Evolutionary conservation across 1,140 invertebrate genomes (phyloP).

Genomic region (Marisa cornuarietis): DNA sequence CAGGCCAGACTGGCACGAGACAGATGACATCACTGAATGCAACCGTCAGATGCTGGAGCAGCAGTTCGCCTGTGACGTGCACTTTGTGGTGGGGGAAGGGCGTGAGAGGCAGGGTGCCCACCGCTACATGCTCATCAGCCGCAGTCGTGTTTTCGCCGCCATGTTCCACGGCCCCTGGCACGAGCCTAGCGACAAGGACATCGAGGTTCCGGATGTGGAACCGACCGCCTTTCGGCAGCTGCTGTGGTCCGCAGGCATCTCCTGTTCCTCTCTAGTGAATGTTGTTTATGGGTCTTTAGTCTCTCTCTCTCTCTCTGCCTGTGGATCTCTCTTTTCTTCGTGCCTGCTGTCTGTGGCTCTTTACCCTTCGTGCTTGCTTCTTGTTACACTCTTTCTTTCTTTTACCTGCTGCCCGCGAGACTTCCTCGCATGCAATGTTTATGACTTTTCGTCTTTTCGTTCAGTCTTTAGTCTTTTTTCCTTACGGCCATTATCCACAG

Average conservation of each 20-base stretch:
- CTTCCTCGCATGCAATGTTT: too few relatives aligned
- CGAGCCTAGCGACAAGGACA: constrained; percentile 27
- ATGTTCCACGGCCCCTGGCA: constrained; percentile 38
- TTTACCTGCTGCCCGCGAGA: background rate
- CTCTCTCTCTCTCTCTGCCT: background rate
- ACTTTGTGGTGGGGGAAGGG: constrained; percentile 44
- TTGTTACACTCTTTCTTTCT: constrained; percentile 11
- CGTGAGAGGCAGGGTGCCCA: constrained; percentile 40
- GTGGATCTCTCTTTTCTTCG: background rate
- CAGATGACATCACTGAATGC: constrained; percentile 40
- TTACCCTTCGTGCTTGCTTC: background rate
- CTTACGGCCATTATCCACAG: too few relatives aligned
- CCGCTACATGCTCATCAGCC: constrained; percentile 45
- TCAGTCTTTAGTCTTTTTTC: too few relatives aligned
- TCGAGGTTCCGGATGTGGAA: constrained; percentile 47
- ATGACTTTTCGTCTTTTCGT: too few relatives aligned
- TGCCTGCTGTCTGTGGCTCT: background rate
- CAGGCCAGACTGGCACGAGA: constrained; percentile 24
- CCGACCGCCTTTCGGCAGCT: constrained; percentile 40
- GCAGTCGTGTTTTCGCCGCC: constrained; percentile 41
- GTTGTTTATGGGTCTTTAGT: too few relatives aligned
- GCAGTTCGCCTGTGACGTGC: constrained; percentile 50
- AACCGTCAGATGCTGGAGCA: constrained; percentile 50
- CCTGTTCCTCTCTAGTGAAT: too few relatives aligned
- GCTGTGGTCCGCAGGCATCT: constrained; percentile 29